A percentile compares a stretch with the other conserved stretches of the same genome.
Evolutionary conservation across 2,113 vertebrate species (phyloP).

Genomic region (Muntiacus muntjak): DNA sequence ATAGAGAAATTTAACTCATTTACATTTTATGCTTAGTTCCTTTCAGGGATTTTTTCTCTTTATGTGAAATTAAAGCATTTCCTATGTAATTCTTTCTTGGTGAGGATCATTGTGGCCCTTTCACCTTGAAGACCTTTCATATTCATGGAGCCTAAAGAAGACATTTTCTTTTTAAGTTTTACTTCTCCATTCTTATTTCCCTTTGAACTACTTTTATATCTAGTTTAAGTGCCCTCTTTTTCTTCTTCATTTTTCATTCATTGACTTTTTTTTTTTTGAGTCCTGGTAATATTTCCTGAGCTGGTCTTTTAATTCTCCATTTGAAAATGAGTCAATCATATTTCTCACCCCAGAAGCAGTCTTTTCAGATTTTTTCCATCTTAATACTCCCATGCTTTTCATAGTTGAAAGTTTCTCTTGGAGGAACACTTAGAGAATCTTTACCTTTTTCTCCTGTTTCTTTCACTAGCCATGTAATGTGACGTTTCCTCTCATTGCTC

Average conservation of each 20-base stretch:
- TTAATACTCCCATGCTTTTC: background rate
- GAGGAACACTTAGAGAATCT: background rate
- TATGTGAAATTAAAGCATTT: background rate
- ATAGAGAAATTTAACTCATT: background rate
- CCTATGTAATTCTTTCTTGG: background rate
- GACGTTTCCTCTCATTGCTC: conserved; percentile 9
- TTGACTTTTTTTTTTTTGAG: background rate
- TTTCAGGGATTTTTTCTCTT: background rate
- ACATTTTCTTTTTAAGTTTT: background rate
- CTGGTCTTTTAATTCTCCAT: background rate
- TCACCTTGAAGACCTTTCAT: background rate
- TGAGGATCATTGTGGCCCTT: background rate
- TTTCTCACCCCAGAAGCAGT: background rate
- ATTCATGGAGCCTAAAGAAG: background rate
- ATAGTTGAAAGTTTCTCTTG: background rate
- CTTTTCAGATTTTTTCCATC: background rate
- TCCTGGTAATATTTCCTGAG: background rate
- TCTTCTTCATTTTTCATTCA: background rate
- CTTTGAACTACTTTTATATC: background rate
- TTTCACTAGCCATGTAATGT: background rate
- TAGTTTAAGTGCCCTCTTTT: background rate
- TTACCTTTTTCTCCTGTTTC: background rate
- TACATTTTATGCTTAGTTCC: background rate
- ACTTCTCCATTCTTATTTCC: background rate
- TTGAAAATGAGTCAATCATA: background rate